Evolutionary conservation across 2,888 invertebrate genomes (phyloP), one percentile per base, ranked within the genome.

Genomic region (Cloeon dipterum): DNA sequence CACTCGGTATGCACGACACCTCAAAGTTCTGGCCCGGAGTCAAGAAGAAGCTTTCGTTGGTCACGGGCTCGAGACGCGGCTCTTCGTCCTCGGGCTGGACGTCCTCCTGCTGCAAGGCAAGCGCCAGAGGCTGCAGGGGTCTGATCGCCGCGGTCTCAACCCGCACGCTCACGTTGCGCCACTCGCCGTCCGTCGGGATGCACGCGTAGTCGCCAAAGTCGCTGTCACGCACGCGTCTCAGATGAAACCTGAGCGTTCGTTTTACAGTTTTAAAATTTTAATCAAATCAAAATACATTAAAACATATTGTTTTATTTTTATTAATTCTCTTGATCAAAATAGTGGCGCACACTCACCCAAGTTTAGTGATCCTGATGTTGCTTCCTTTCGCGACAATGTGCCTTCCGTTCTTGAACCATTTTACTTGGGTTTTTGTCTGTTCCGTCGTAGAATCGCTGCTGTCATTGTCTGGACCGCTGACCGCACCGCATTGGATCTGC

Each of bases 131-230:
- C n/a, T 5, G 13, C 21, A 10, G 21, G 8, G 7, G 21, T 5
- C 29, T 29, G 7, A 5, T 20, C 14, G 11, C 4, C 11, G 33
- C 35, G 32, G 34, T 39, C 26, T 38, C 23, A 29, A 47, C 45
- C 5, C 42, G 25, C 19, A 47, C 35, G 8, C 48, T 47, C 26
- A 48, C 44, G 37, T 49, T 49, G 36, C 43, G 44, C 45, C 48
- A 46, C 18, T 39, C 40, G 17, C 40, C 41, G 10, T 39, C 39
- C 13, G 39, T 34, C 8, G 43, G 32, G 20, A 42, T 39, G 47
- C 65, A 65, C 2, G 58, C 50, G 45, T 65, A 66, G 10, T 55
- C 46, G 2, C 65, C 66, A 4, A 58, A 57, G 43, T 65, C 64
- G 46, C 53, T 58, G 3, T 52, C 46, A 41, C 57, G 55, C 35